These are phyloP conservation scores for Coilia nasus DNA, from an alignment of 2,797 vertebrate genomes.

Conservation along the genomic window DNA sequence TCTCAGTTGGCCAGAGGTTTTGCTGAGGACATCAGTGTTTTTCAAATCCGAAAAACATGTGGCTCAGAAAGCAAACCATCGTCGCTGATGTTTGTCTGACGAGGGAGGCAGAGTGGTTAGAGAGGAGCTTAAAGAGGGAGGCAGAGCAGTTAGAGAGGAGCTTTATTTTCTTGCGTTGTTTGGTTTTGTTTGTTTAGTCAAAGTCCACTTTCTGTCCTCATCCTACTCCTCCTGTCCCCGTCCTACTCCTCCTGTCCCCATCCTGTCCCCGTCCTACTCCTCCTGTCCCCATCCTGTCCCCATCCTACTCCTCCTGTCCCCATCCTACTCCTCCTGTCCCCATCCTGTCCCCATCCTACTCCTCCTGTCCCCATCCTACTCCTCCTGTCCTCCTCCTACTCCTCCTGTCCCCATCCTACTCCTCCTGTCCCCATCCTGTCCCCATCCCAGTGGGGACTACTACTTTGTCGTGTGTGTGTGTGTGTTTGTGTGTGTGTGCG, in stretches of 20 bases:
- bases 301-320: too few relatives aligned
- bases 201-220: background rate
- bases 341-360: too few relatives aligned
- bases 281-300: background rate
- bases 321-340: too few relatives aligned
- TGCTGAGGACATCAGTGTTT: constrained; percentile 4
- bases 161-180: background rate
- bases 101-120: background rate
- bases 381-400: too few relatives aligned
- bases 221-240: background rate
- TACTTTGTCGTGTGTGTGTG: background rate
- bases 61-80: constrained; percentile 14
- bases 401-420: background rate
- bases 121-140: too few relatives aligned
- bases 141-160: background rate
- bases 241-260: background rate
- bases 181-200: constrained; percentile 20
- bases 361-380: too few relatives aligned
- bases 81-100: background rate
- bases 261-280: background rate
- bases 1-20: background rate
- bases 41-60: constrained; percentile 14
- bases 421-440: too few relatives aligned
- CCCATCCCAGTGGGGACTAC: too few relatives aligned
- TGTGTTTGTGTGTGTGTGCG: background rate